Evolutionary conservation across 1,140 invertebrate genomes (phyloP).

Genomic region (Hyposmocoma kahamanoa): DNA sequence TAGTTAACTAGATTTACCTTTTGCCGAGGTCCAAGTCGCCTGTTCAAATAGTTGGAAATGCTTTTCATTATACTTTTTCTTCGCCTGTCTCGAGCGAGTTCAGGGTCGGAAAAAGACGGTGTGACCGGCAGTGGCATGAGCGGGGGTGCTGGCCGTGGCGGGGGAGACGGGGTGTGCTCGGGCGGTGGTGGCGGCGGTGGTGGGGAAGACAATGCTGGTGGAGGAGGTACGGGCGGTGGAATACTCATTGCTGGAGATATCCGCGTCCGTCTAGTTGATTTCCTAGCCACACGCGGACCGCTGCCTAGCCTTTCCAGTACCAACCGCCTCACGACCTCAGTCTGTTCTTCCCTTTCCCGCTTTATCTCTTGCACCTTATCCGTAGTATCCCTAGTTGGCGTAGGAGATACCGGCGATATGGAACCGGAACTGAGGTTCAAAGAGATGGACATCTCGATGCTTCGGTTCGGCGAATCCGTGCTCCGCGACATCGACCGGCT

Average conservation of each 20-base stretch:
- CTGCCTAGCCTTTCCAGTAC: slow-evolving; percentile 50
- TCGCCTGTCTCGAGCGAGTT: slow-evolving; percentile 73
- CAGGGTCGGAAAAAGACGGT: slow-evolving; percentile 75
- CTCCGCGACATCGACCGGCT: slow-evolving; percentile 27
- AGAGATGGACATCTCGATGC: slow-evolving; percentile 27
- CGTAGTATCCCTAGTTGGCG: slow-evolving; percentile 27
- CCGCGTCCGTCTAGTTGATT: slow-evolving; percentile 28
- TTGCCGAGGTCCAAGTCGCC: slow-evolving; percentile 50
- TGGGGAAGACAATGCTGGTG: slow-evolving; percentile 16
- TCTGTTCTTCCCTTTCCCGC: slow-evolving; percentile 53
- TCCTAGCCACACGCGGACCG: slow-evolving; percentile 21
- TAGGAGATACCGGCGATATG: slow-evolving; percentile 25
- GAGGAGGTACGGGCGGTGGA: slow-evolving; percentile 21
- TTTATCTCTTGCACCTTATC: slow-evolving; percentile 56
- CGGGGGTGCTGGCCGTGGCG: slow-evolving; percentile 32
- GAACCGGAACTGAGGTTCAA: slow-evolving; percentile 37
- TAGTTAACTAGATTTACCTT: too few species aligned
- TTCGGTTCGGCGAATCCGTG: slow-evolving; percentile 22
- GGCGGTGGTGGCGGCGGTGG: slow-evolving; percentile 24
- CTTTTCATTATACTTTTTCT: slow-evolving; percentile 89
- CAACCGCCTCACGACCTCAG: slow-evolving; percentile 47
- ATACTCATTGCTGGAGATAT: slow-evolving; percentile 16
- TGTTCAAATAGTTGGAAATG: slow-evolving; percentile 84
- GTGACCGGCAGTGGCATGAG: slow-evolving; percentile 37
- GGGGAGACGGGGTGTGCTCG: slow-evolving; percentile 14